Evolutionary conservation across 2,888 invertebrate genomes (phyloP).

Genomic region (Lepeophtheirus nordmannii): DNA sequence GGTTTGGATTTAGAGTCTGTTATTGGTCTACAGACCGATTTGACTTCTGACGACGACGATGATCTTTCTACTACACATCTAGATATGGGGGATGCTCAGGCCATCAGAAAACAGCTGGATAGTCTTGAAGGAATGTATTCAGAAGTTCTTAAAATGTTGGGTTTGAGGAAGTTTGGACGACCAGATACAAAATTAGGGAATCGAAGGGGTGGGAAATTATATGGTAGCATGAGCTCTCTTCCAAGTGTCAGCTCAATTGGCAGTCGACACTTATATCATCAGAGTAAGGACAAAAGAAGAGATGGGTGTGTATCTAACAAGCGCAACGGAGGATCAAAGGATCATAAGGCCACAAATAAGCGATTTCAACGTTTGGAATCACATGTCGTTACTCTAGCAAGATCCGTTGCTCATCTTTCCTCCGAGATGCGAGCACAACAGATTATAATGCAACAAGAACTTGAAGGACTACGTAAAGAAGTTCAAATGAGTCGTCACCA

Average conservation of each 20-base stretch:
- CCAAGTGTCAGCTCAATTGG: conserved; percentile 35
- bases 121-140: conserved; percentile 74
- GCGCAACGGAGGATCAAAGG: neutral
- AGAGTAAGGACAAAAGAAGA: neutral
- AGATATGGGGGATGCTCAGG: conserved; percentile 49
- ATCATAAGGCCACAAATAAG: conserved; percentile 56
- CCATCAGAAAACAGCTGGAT: conserved; percentile 61
- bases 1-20: conserved; percentile 16
- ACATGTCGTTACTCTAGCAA: conserved; percentile 73
- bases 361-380: conserved; percentile 74
- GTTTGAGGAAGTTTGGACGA: conserved; percentile 17
- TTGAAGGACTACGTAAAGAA: conserved; percentile 3
- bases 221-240: conserved; percentile 66
- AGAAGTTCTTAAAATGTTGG: conserved; percentile 42
- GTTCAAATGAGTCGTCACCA: conserved; percentile 5
- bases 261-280: conserved; percentile 13
- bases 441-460: conserved; percentile 48
- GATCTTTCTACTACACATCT: conserved; percentile 47
- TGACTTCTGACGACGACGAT: conserved; percentile 42
- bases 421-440: conserved; percentile 81
- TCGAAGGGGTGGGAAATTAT: conserved; percentile 38
- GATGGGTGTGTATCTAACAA: neutral
- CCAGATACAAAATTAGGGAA: neutral
- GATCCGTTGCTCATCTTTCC: conserved; percentile 76
- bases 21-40: conserved; percentile 15